Evolutionary conservation across 2,797 vertebrate genomes (phyloP).

Genomic region (Urocyon cinereoargenteus): DNA sequence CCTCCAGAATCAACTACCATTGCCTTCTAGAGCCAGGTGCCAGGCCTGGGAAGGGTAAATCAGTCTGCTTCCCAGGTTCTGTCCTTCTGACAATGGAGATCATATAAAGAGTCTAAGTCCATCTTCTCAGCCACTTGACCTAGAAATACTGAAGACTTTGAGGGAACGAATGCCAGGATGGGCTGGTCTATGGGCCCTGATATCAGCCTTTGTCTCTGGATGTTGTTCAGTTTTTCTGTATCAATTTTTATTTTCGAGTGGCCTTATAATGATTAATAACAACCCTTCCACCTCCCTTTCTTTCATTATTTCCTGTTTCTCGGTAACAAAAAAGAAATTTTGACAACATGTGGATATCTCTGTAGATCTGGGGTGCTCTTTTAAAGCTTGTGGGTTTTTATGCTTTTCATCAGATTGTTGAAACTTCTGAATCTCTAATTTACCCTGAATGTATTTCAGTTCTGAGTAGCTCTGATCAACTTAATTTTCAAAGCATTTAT

Average conservation of each 20-base stretch:
- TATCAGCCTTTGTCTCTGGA: not conserved
- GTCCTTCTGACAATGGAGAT: not conserved
- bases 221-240: not conserved
- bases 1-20: not conserved
- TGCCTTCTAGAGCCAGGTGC: not conserved
- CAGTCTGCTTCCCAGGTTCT: not conserved
- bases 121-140: not conserved
- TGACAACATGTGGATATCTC: not conserved
- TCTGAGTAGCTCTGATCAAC: constrained; percentile 54
- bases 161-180: not conserved
- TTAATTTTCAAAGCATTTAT: constrained; percentile 44
- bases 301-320: constrained; percentile 49
- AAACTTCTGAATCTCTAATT: constrained; percentile 47
- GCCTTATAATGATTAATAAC: not conserved
- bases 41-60: not conserved
- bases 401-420: constrained; percentile 35
- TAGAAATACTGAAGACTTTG: not conserved
- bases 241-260: not conserved
- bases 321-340: constrained; percentile 22
- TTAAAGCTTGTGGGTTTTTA: constrained; percentile 48
- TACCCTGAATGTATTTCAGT: constrained; percentile 36
- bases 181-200: too few relatives aligned
- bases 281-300: not conserved
- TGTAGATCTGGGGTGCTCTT: constrained; percentile 33
- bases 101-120: not conserved